phyloP scores from a whole-genome alignment of 2,888 invertebrate genomes.

The Chrysolina oricalcia region DNA sequence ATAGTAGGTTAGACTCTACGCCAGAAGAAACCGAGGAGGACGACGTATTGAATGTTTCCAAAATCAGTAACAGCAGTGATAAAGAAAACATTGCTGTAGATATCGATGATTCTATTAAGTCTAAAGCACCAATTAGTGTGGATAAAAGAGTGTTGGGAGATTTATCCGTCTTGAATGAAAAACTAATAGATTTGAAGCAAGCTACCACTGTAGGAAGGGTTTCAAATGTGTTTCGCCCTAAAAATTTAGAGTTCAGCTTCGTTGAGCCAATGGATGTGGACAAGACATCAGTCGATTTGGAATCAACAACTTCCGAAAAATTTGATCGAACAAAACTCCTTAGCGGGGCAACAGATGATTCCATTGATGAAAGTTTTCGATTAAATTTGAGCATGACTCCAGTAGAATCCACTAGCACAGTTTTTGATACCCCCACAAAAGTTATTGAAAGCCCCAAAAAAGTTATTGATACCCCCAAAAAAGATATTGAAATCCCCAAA shows the following conservation, averaged over 20 bases:
- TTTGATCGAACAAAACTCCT: constrained; percentile 14
- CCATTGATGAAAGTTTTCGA: constrained; percentile 40
- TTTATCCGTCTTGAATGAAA: constrained; percentile 17
- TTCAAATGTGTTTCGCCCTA: constrained; percentile 55
- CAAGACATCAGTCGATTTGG: constrained; percentile 33
- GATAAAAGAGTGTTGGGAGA: constrained; percentile 17
- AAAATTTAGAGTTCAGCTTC: constrained; percentile 51
- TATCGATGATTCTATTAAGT: neutral
- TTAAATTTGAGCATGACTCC: constrained; percentile 29
- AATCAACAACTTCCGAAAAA: constrained; percentile 37
- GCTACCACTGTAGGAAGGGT: constrained; percentile 41
- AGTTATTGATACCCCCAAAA: neutral
- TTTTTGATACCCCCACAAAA: neutral
- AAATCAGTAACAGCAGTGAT: constrained; percentile 49
- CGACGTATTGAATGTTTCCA: constrained; percentile 47
- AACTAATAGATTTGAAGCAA: constrained; percentile 16
- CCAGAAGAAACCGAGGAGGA: constrained; percentile 26
- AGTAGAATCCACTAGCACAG: constrained; percentile 19
- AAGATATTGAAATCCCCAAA: neutral
- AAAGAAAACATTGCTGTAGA: constrained; percentile 50
- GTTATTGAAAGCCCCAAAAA: neutral
- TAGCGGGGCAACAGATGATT: constrained; percentile 23
- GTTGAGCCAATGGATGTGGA: constrained; percentile 59
- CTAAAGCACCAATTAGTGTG: neutral
- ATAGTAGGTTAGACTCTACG: constrained; percentile 26